These are phyloP conservation scores for Regulus satrapa DNA, from an alignment of 2,113 vertebrate species.

Conservation along the genomic window DNA sequence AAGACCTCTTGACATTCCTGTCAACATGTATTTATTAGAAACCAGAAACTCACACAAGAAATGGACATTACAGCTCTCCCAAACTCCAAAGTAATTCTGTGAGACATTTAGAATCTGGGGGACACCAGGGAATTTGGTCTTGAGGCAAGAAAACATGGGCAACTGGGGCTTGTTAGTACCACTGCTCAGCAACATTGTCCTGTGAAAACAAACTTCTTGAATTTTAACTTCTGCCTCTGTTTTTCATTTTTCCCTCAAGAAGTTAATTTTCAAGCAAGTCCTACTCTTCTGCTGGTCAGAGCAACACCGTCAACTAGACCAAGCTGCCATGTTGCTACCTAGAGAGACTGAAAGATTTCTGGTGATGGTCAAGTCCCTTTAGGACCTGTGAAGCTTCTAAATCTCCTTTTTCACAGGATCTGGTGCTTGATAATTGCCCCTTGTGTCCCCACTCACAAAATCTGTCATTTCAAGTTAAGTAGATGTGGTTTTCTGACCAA, in stretches of 20 bases:
- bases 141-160: not conserved
- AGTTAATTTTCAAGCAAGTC: not conserved
- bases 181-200: not conserved
- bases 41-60: not conserved
- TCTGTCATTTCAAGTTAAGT: not conserved
- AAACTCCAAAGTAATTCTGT: not conserved
- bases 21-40: not conserved
- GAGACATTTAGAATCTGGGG: not conserved
- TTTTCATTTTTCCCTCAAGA: not conserved
- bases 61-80: not conserved
- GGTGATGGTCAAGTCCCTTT: not conserved
- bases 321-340: not conserved
- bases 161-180: not conserved
- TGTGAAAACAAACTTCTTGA: not conserved
- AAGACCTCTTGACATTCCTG: not conserved
- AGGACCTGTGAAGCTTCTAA: not conserved
- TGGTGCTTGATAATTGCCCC: not conserved
- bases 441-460: not conserved
- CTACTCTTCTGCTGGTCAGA: not conserved
- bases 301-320: not conserved
- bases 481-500: not conserved
- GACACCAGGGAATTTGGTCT: not conserved
- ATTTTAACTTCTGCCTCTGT: not conserved
- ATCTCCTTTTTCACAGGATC: not conserved
- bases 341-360: not conserved